These are phyloP conservation scores for Centropus bengalensis DNA, from an alignment of 2,113 vertebrate genomes.

Conservation along the genomic window DNA sequence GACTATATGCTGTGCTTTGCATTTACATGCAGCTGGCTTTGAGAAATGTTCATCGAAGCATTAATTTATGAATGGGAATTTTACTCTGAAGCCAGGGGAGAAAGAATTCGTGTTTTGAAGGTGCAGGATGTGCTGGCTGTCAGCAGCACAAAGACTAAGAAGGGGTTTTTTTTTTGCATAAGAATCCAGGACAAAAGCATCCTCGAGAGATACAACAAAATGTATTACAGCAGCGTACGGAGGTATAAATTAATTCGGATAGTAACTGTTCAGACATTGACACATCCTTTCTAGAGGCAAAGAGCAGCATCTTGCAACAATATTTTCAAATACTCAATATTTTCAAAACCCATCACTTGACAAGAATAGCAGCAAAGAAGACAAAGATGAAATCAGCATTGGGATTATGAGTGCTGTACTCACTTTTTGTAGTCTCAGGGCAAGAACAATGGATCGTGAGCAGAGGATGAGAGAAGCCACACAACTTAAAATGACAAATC, in stretches of 20 bases:
- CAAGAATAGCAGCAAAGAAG: background rate
- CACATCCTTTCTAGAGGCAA: background rate
- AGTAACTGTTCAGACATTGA: background rate
- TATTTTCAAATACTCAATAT: background rate
- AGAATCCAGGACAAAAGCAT: background rate
- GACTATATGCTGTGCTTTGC: background rate
- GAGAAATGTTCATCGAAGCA: background rate
- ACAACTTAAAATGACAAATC: conserved; percentile 88
- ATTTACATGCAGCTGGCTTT: background rate
- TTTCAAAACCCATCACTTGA: background rate
- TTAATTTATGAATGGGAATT: background rate
- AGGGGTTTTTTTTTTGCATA: background rate
- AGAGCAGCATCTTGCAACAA: background rate
- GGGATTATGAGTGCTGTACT: background rate
- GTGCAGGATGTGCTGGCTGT: background rate
- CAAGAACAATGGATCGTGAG: conserved; percentile 90
- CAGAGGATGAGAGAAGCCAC: conserved; percentile 89
- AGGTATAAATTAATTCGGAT: background rate
- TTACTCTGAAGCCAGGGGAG: background rate
- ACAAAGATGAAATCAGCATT: background rate
- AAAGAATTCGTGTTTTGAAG: background rate
- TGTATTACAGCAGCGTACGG: background rate
- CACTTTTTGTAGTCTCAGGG: conserved; percentile 88
- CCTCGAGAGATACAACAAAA: background rate
- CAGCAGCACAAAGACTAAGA: background rate